Evolutionary conservation across 2,888 invertebrate genomes (phyloP).

Genomic region (Sussaba pulchella): DNA sequence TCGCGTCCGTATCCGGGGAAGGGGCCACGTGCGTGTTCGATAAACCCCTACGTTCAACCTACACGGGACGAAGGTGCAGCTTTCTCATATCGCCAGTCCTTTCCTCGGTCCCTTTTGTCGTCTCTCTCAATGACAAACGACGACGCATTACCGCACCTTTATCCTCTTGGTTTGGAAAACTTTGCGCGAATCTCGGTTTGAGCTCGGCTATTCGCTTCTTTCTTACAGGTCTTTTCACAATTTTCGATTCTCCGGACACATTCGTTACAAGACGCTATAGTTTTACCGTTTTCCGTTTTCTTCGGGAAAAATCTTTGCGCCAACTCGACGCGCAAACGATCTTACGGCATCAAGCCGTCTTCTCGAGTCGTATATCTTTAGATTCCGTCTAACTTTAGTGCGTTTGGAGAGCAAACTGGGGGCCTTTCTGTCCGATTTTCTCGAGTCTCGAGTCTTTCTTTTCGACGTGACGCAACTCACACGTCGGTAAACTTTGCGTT

Average conservation of each 20-base stretch:
- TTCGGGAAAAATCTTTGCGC: not conserved
- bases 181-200: conserved; percentile 52
- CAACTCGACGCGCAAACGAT: conserved; percentile 14
- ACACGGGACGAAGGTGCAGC: conserved; percentile 62
- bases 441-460: conserved; percentile 42
- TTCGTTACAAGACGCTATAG: no score
- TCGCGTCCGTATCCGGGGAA: conserved; percentile 27
- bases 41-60: conserved; percentile 54
- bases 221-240: conserved; percentile 50
- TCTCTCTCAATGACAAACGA: conserved; percentile 14
- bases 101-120: conserved; percentile 5
- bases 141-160: conserved; percentile 59
- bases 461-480: conserved; percentile 53
- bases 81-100: conserved; percentile 49
- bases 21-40: conserved; percentile 8
- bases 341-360: conserved; percentile 63
- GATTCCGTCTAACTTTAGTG: conserved; percentile 79
- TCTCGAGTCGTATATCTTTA: conserved; percentile 78
- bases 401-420: conserved; percentile 69
- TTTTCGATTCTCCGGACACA: no score
- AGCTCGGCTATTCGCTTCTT: conserved; percentile 41
- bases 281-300: not conserved
- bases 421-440: conserved; percentile 33
- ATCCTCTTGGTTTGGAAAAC: conserved; percentile 35
- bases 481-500: conserved; percentile 55